Base-by-base conservation (phyloP, 2,113 vertebrate genomes). In the Danionella cerebrum region DNA sequence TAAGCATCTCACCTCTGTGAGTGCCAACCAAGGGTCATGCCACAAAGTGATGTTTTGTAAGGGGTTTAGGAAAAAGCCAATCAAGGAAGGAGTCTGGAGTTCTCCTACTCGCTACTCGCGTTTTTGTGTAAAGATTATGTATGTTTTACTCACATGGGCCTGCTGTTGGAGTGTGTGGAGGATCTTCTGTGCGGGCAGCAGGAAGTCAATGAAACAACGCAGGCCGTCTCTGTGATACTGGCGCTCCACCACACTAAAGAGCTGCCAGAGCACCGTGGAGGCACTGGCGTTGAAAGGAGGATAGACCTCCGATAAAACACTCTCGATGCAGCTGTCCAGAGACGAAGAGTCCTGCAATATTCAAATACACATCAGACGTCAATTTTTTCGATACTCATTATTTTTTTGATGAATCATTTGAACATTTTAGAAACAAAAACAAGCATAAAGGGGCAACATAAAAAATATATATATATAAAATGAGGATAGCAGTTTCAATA, bases 221-320 rank as follows among this genome's bases (percentile, higher is more conserved):
- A 90, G 89, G 16, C 90, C 89, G 68, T 92, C 91, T 9, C 91
- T 85, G 0, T 83, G 71, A 67, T 93, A 90, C 73, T 88, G 85
- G 55, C 87, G 83, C 76, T 93, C 89, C 13, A 90, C 89, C 69
- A 91, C 83, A 0, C 85, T 84, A 81, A 92, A 90, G 27, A 92
- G 88, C 82, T 93, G 91, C 90, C 89, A 90, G 72, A 92, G 82
- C 55, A 93, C 87, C 0, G 90, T 90, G 76, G 84, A 82, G 1
- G 90, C 90, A 0, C 90, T 91, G 65, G 80, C 86, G 47, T 79
- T 85, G 68, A 91, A 91, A 11, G 91, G 89, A 1, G 82, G 87
- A 72, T 91, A 92, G n/a, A 91, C 75, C 0, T 79, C 81, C 0
- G 89, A 90, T 52, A 93, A 81, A 1, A 86, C 87, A 77, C 74